Evolutionary conservation across 2,888 invertebrate genomes (phyloP), one percentile per base, ranked within the genome.

Genomic region (Oscheius myriophilus): DNA sequence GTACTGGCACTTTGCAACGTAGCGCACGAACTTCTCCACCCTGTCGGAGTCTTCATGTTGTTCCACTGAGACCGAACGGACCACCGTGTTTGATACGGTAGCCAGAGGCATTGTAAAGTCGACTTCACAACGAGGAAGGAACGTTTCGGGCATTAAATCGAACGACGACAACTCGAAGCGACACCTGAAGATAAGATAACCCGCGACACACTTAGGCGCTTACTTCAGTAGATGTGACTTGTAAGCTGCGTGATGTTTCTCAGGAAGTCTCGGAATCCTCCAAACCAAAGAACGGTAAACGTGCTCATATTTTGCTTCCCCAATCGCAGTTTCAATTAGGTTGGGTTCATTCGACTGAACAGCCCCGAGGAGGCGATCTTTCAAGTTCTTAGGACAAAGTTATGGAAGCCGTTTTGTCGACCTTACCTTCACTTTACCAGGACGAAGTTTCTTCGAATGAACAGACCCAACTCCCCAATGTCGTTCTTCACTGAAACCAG

Each of bases 61-160:
- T 61, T 87, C 87, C 12, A 89, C 87, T 2, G 88, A 87, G 33
- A 89, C 94, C 80, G 96, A 96, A 81, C 98, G 91, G 79, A 96
- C 93, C 45, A 96, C 96, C 65, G 95, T 94, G 88, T 97, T 96
- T 70, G 94, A 94, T 62, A 90, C 90, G 87, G 95, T 95, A 45
- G 95, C 95, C 78, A 94, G 93, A 43, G 98, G 97, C 97, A 98
- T 98, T 57, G 95, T 96, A 89, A 96, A 98, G 89, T 97, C 96
- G 42, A 97, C 95, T 7, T 84, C 91, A 81, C 93, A 93, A 88
- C 91, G 92, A 80, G 92, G 92, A 72, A 95, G 92, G 87, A 96
- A 90, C 87, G 93, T 92, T 76, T 94, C 95, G 33, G 98, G 98
- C 87, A 97, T 92, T 89, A 96, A 93, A 89, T 98, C 98, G 89